These are phyloP conservation scores for Hymenopus coronatus DNA, from an alignment of 2,888 invertebrate genomes.

Conservation along the genomic window DNA sequence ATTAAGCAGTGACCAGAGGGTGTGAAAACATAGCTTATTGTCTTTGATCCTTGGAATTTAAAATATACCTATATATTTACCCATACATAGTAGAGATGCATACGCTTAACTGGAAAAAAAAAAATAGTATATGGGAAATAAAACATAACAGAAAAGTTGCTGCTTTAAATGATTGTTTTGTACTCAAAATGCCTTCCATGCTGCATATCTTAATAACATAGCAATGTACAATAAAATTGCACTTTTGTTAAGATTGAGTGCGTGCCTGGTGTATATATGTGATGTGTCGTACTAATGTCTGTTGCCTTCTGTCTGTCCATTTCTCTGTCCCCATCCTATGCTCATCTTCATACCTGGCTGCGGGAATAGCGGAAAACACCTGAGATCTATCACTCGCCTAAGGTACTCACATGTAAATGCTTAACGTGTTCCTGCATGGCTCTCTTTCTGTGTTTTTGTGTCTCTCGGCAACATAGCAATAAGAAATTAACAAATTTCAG, in stretches of 20 bases:
- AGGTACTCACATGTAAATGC: slow-evolving; percentile 27
- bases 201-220: background rate
- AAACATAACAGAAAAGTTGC: background rate
- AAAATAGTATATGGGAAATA: too few species aligned
- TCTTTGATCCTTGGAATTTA: too few species aligned
- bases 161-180: background rate
- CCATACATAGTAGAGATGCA: too few species aligned
- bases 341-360: slow-evolving; percentile 12
- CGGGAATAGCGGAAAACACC: slow-evolving; percentile 30
- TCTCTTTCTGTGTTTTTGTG: background rate
- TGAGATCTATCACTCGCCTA: slow-evolving; percentile 32
- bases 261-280: background rate
- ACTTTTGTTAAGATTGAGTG: background rate
- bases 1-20: too few species aligned
- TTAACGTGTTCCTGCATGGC: slow-evolving; percentile 12
- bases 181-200: background rate
- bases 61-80: too few species aligned
- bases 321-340: slow-evolving; percentile 14
- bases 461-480: background rate
- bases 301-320: slow-evolving; percentile 8
- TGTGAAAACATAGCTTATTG: too few species aligned
- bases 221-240: background rate
- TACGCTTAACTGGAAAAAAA: too few species aligned
- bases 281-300: slow-evolving; percentile 29
- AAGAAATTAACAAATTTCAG: background rate